Percentiles rank a stretch among this genome's conserved stretches.
Evolutionary conservation across 1,140 invertebrate species (phyloP).

Genomic region (Drosophila funebris): DNA sequence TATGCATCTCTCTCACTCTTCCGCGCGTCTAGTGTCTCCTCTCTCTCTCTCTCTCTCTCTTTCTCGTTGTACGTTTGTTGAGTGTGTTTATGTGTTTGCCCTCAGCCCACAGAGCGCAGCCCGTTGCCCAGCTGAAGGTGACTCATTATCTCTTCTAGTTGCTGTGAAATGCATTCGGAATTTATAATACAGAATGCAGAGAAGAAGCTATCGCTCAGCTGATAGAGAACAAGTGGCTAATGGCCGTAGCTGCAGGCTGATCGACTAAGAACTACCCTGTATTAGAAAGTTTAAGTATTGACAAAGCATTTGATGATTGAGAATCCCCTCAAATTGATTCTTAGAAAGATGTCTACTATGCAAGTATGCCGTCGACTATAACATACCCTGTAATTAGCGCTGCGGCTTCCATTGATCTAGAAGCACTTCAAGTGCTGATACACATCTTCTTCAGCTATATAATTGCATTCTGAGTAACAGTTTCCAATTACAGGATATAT

Average conservation of each 20-base stretch:
- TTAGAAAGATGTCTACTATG: too few species aligned
- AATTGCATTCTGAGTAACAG: too few species aligned
- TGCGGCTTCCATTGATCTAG: too few species aligned
- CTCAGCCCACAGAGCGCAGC: conserved; percentile 26
- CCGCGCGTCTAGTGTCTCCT: not conserved
- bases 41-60: not conserved
- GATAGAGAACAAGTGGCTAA: conserved; percentile 24
- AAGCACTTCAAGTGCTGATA: too few species aligned
- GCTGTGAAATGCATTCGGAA: conserved; percentile 35
- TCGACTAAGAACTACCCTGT: not conserved
- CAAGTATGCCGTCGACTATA: too few species aligned
- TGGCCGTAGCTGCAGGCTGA: not conserved
- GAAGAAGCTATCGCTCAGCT: conserved; percentile 25
- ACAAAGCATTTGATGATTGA: too few species aligned
- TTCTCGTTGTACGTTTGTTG: not conserved
- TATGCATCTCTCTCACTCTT: conserved; percentile 1
- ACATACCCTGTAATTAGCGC: too few species aligned
- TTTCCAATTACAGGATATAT: too few species aligned
- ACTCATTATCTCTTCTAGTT: conserved; percentile 45
- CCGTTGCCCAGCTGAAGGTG: conserved; percentile 42
- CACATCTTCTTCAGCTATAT: too few species aligned
- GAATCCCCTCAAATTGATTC: too few species aligned
- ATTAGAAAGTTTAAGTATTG: too few species aligned
- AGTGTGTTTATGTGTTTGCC: conserved; percentile 12
- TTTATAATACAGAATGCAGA: conserved; percentile 26